phyloP scores from a whole-genome alignment of 2,888 invertebrate genomes.

The Magallana nippona region DNA sequence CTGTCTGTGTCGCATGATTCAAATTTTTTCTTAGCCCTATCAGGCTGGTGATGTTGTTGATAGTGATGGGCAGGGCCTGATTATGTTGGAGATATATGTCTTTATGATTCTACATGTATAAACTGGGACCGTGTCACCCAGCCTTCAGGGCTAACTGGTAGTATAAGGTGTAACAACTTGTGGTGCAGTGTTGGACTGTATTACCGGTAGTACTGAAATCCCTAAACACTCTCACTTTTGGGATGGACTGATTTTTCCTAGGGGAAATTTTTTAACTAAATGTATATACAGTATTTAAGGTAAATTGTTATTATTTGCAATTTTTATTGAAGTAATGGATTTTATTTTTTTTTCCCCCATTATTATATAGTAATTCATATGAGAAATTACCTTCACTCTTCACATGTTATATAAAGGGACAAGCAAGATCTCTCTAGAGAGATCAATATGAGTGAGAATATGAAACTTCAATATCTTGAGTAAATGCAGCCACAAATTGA shows the following conservation, averaged over 20 bases:
- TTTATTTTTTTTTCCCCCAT: too few species aligned
- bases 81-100: not conserved
- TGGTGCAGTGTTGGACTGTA: not conserved
- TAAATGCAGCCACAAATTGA: too few species aligned
- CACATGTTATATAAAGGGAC: too few species aligned
- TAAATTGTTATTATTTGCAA: too few species aligned
- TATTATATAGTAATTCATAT: too few species aligned
- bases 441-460: too few species aligned
- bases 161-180: not conserved
- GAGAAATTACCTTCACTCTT: too few species aligned
- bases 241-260: not conserved
- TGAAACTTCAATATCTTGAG: too few species aligned
- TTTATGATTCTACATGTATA: not conserved
- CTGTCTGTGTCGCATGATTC: not conserved
- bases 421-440: too few species aligned
- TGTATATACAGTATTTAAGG: too few species aligned
- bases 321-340: too few species aligned
- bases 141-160: not conserved
- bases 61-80: not conserved
- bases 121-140: not conserved
- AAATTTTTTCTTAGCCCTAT: not conserved
- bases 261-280: too few species aligned
- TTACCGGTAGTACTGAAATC: not conserved
- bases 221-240: not conserved
- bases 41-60: not conserved